Evolutionary conservation across 2,113 vertebrate species (phyloP), one percentile per base, ranked within the genome.

Genomic region (Catagonus wagneri): DNA sequence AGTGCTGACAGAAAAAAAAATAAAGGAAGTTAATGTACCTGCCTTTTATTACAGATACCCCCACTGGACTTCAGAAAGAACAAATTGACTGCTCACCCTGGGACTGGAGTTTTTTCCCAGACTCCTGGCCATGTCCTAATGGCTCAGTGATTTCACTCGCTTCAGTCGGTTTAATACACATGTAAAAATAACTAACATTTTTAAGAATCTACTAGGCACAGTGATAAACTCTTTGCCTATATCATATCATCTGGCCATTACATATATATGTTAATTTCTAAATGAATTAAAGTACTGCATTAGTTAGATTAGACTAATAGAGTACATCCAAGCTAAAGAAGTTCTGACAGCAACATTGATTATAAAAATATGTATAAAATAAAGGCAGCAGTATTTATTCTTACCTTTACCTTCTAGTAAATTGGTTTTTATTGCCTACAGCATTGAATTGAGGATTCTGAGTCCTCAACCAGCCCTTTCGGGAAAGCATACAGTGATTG

Each of bases 121-220:
- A 85, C 39, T 58, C 22, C 74, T 32, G 27, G 72, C 20, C 29
- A 17, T 66, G 22, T 22, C 36, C 93, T 65, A 69, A 12, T 56
- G 68, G 22, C 39, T 93, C 92, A 88, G 14, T 7, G 7, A 76
- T 85, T 75, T 78, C 15, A 63, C 69, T 74, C 7, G 39, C 14
- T 74, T 89, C 69, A 32, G 6, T 78, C 32, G 34, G 39, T n/a
- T 95, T 86, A 58, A 94, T 79, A 83, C 36, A 94, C 91, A 79
- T 50, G 13, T 20, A 80, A 58, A 83, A 32, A 7, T 83, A 61
- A 14, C 10, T 83, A 78, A 85, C 22, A 63, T 83, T 90, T 32
- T 78, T 86, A 58, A 87, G 16, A 76, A 6, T 58, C 83, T 78
- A 1, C 52, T 65, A 83, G 76, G 7, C n/a, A 81, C 22, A 81